Evolutionary conservation across 2,888 invertebrate species (phyloP).

Genomic region (Scaptomyza cyrtandrae): DNA sequence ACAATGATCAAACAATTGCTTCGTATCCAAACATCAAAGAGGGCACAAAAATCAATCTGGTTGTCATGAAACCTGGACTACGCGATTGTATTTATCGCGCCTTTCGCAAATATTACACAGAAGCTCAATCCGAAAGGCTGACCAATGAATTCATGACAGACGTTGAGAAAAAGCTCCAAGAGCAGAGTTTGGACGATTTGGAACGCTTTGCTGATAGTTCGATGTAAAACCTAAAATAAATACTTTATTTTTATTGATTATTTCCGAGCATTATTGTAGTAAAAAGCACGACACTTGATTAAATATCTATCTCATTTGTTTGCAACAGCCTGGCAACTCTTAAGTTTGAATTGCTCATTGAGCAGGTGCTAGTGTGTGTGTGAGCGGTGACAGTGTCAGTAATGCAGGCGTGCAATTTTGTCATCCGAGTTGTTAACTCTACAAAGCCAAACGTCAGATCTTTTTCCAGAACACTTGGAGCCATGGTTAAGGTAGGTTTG

Average conservation of each 20-base stretch:
- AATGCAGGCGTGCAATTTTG: conserved; percentile 72
- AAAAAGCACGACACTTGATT: conserved; percentile 24
- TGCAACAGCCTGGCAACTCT: conserved; percentile 60
- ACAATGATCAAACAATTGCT: conserved; percentile 89
- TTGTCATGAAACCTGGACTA: conserved; percentile 89
- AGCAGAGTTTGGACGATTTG: conserved; percentile 83
- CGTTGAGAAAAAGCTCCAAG: conserved; percentile 81
- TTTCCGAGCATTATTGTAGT: conserved; percentile 21
- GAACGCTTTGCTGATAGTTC: conserved; percentile 80
- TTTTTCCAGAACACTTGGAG: conserved; percentile 76
- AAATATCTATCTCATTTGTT: conserved; percentile 2
- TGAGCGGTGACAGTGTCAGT: conserved; percentile 51
- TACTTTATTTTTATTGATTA: conserved; percentile 20
- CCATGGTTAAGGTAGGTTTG: conserved; percentile 83
- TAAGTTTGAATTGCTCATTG: conserved; percentile 44
- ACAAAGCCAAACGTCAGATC: conserved; percentile 59
- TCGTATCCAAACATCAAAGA: conserved; percentile 90
- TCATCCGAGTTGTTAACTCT: conserved; percentile 69
- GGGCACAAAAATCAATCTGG: conserved; percentile 89
- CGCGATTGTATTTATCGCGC: conserved; percentile 86
- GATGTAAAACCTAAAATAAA: conserved; percentile 34
- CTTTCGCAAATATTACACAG: conserved; percentile 86
- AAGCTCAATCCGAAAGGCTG: conserved; percentile 87
- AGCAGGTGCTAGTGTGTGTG: conserved; percentile 14
- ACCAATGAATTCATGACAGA: conserved; percentile 82